Evolutionary conservation across 2,888 invertebrate species (phyloP).

Genomic region (Chelonus formosanus): DNA sequence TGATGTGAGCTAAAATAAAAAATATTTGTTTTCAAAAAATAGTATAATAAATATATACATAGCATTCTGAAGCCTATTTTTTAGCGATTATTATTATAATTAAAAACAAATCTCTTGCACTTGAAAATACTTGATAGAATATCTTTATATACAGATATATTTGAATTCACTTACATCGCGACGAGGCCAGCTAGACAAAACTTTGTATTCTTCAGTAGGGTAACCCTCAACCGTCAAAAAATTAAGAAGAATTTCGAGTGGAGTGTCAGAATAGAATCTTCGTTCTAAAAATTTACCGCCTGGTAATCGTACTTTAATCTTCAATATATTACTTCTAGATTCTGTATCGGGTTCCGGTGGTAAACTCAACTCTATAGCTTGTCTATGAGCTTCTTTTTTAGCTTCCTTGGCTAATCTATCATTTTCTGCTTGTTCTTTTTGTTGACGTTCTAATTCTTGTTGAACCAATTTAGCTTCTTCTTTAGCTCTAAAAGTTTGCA

Average conservation of each 20-base stretch:
- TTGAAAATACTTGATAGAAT: too few relatives aligned
- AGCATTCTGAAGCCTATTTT: too few relatives aligned
- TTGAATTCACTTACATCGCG: slow-evolving; percentile 82
- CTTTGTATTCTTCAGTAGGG: slow-evolving; percentile 87
- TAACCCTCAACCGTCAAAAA: slow-evolving; percentile 90
- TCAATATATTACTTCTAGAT: slow-evolving; percentile 71
- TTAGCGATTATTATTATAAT: slow-evolving; percentile 11
- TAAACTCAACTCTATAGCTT: slow-evolving; percentile 73
- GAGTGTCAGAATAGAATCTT: slow-evolving; percentile 74
- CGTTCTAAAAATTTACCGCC: slow-evolving; percentile 80
- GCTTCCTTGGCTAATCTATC: slow-evolving; percentile 78
- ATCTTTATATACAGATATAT: not conserved
- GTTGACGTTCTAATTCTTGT: slow-evolving; percentile 77
- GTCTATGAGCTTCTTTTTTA: slow-evolving; percentile 74
- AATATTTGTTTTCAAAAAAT: not conserved
- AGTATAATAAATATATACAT: too few relatives aligned
- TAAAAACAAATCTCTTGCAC: too few relatives aligned
- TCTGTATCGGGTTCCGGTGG: slow-evolving; percentile 76
- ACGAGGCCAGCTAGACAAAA: slow-evolving; percentile 93
- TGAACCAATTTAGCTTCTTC: slow-evolving; percentile 84
- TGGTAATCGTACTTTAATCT: slow-evolving; percentile 85
- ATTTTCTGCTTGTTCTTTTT: slow-evolving; percentile 77
- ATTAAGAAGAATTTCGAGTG: slow-evolving; percentile 80
- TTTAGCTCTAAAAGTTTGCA: slow-evolving; percentile 73
- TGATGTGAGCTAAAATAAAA: slow-evolving; percentile 75